Evolutionary conservation across 2,797 vertebrate species (phyloP).

Genomic region (Xenops minutus): DNA sequence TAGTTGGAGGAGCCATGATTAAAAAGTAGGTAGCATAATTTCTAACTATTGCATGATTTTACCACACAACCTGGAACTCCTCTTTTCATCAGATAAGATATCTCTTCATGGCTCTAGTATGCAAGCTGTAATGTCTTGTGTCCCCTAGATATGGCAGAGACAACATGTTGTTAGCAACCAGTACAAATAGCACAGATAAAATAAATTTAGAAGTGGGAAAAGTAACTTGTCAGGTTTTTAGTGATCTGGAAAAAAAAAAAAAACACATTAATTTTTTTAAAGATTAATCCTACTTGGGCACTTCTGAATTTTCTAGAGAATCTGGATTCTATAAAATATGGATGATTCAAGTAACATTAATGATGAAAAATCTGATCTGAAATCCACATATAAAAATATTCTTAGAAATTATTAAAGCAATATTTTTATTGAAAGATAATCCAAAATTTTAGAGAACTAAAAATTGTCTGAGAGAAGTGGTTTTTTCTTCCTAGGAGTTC

Average conservation of each 20-base stretch:
- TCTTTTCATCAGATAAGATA: background rate
- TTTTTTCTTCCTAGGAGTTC: background rate
- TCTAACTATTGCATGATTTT: background rate
- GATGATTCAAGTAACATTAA: background rate
- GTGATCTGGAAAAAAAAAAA: background rate
- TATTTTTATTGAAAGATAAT: background rate
- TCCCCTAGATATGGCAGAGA: background rate
- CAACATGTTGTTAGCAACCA: background rate
- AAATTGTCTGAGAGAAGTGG: background rate
- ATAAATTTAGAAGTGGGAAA: background rate
- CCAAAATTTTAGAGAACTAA: background rate
- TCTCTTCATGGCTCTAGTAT: background rate
- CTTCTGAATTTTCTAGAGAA: background rate
- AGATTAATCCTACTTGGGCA: background rate
- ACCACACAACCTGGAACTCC: background rate
- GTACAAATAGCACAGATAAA: background rate
- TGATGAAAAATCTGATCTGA: background rate
- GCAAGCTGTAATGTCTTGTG: background rate
- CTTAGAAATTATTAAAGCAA: background rate
- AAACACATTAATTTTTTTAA: background rate
- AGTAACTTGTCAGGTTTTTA: background rate
- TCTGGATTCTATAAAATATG: background rate
- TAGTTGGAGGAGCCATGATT: background rate
- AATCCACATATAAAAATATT: background rate
- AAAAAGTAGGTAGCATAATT: background rate